Percentiles rank a stretch among this genome's conserved stretches.
phyloP scores from a whole-genome alignment of 2,797 vertebrate genomes.

The Emydoidea blandingii region DNA sequence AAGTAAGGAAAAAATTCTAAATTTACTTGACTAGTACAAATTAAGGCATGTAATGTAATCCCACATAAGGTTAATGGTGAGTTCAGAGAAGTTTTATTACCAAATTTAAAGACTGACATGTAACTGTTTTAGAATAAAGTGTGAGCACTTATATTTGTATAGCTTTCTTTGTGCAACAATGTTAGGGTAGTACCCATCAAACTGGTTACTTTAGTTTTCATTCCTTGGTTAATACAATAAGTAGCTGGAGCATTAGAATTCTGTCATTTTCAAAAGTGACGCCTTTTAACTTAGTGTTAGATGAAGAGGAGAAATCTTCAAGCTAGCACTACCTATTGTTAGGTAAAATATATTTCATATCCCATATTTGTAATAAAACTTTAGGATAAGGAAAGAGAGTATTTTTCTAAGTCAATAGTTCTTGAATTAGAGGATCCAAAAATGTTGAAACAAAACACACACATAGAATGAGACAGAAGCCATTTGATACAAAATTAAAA shows the following conservation, averaged over 20 bases:
- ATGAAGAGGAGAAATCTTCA: not conserved
- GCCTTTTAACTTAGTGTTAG: not conserved
- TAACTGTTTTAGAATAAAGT: not conserved
- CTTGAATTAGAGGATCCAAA: not conserved
- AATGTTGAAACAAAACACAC: not conserved
- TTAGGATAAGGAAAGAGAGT: not conserved
- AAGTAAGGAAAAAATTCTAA: not conserved
- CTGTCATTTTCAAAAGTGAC: not conserved
- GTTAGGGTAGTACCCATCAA: not conserved
- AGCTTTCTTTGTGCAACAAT: not conserved
- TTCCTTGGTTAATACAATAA: not conserved
- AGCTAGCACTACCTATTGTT: not conserved
- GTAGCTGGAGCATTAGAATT: not conserved
- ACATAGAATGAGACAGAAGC: not conserved
- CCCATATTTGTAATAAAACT: not conserved
- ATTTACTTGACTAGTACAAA: not conserved
- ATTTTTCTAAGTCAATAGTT: not conserved
- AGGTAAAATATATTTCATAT: not conserved
- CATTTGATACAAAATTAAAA: not conserved
- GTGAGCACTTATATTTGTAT: not conserved
- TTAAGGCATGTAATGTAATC: not conserved
- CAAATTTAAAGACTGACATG: not conserved
- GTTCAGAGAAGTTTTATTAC: not conserved
- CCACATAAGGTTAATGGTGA: not conserved
- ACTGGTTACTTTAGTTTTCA: not conserved